A percentile compares a stretch with the other conserved stretches of the same genome.
These are phyloP conservation scores for Ovis canadensis DNA, from an alignment of 2,113 vertebrate species.

Conservation along the genomic window DNA sequence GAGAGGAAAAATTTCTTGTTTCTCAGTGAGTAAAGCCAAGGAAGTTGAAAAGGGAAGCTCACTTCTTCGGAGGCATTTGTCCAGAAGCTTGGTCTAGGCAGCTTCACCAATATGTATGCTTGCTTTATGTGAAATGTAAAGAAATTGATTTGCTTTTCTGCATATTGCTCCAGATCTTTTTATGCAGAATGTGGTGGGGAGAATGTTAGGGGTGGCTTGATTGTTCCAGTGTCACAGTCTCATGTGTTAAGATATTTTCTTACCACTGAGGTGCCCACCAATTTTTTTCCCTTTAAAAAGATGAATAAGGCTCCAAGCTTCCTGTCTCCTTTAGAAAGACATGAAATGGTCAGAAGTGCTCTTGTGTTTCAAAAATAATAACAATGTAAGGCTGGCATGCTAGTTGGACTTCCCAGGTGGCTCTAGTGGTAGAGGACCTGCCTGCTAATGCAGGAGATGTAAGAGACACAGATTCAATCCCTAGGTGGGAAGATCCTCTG, in stretches of 20 bases:
- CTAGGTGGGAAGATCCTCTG: neutral
- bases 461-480: neutral
- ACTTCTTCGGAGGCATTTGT: neutral
- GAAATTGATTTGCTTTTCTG: slow-evolving; percentile 61
- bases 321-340: slow-evolving; percentile 19
- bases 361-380: neutral
- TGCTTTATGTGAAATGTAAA: slow-evolving; percentile 30
- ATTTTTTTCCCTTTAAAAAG: neutral
- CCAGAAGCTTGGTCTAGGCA: neutral
- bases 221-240: neutral
- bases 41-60: neutral
- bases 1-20: neutral
- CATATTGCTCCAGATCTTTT: neutral
- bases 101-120: neutral
- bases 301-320: neutral
- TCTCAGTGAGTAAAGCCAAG: neutral
- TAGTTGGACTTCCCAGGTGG: neutral
- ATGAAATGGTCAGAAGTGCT: neutral
- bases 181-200: neutral
- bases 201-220: neutral
- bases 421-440: neutral
- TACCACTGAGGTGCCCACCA: neutral
- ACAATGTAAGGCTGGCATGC: neutral
- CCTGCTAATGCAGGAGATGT: neutral
- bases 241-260: neutral